Evolutionary conservation across 2,797 vertebrate species (phyloP).

Genomic region (Tragelaphus eurycerus): DNA sequence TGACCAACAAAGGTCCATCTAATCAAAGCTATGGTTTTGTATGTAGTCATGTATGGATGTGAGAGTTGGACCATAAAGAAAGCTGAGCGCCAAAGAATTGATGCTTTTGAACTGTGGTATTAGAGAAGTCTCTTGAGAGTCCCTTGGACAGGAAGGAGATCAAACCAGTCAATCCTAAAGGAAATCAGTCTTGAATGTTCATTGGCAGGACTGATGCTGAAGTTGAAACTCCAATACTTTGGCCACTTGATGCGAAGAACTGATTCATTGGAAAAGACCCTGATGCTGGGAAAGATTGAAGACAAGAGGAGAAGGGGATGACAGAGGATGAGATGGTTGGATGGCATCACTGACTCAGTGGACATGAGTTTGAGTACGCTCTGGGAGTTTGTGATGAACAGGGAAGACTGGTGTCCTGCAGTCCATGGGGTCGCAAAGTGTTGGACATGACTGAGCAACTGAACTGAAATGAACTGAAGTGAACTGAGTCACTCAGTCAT

Average conservation of each 20-base stretch:
- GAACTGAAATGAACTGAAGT: not conserved
- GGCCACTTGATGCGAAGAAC: not conserved
- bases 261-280: not conserved
- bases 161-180: not conserved
- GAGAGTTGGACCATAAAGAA: not conserved
- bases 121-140: not conserved
- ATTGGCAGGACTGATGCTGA: not conserved
- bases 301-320: not conserved
- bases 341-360: not conserved
- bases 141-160: not conserved
- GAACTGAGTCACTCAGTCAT: not conserved
- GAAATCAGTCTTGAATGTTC: not conserved
- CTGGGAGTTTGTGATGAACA: not conserved
- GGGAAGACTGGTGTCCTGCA: not conserved
- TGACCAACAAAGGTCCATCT: not conserved
- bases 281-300: not conserved
- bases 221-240: not conserved
- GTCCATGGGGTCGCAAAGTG: not conserved
- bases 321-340: not conserved
- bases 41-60: not conserved
- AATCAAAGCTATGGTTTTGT: not conserved
- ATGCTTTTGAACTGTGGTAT: not conserved
- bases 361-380: not conserved
- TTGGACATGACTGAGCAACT: not conserved
- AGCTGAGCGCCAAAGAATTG: rapidly evolving